These are phyloP conservation scores for Brachionus calyciflorus DNA, from an alignment of 1,140 invertebrate genomes.

Conservation along the genomic window DNA sequence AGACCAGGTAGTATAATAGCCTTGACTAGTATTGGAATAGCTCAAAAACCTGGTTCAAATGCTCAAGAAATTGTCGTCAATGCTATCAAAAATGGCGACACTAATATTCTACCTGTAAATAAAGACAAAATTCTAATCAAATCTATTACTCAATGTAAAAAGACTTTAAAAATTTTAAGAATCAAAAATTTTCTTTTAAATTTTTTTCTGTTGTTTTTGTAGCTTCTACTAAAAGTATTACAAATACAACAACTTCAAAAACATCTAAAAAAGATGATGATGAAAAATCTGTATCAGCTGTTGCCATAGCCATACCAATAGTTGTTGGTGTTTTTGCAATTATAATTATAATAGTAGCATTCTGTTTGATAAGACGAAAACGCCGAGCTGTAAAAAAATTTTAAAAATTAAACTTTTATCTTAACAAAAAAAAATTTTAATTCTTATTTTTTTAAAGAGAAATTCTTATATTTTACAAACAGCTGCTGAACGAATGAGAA, in stretches of 20 bases:
- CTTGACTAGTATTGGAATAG: not conserved
- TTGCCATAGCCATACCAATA: not conserved
- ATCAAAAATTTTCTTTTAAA: no score
- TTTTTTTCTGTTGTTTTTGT: no score
- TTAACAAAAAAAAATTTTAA: not conserved
- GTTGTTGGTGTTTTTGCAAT: not conserved
- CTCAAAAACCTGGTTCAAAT: not conserved
- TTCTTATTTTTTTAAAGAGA: not conserved
- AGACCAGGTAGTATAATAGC: not conserved
- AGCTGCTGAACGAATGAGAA: not conserved
- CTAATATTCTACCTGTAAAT: not conserved
- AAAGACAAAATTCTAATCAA: no score
- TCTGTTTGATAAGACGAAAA: not conserved
- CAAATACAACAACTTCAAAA: not conserved
- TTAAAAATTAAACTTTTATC: not conserved
- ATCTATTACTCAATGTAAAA: no score
- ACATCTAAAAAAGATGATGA: not conserved
- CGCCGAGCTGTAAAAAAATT: not conserved
- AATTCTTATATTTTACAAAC: conserved; percentile 22
- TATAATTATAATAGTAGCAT: not conserved
- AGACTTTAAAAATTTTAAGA: no score
- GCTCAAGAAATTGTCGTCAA: not conserved
- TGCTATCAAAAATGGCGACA: not conserved
- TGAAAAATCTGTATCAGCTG: not conserved
- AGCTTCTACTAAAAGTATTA: not conserved